These are phyloP conservation scores for Nautilus pompilius DNA, from an alignment of 1,140 invertebrate genomes.

Conservation along the genomic window DNA sequence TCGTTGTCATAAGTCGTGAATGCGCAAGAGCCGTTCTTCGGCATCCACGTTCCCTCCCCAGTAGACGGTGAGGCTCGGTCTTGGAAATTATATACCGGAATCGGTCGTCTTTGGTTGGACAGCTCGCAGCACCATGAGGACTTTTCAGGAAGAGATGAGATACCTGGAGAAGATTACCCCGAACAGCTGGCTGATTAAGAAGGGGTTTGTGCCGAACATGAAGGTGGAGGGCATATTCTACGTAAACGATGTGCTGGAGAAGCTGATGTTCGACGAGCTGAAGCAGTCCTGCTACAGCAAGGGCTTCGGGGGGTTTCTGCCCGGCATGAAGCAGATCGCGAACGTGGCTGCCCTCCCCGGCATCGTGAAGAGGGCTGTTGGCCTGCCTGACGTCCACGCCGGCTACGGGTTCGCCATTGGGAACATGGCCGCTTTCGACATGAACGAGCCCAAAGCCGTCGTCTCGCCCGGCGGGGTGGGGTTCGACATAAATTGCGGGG, in stretches of 20 bases:
- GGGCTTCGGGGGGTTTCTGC: constrained; percentile 85
- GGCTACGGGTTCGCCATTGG: constrained; percentile 99
- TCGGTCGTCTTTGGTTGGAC: too few relatives aligned
- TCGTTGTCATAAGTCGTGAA: too few relatives aligned
- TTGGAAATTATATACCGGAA: too few relatives aligned
- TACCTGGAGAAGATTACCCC: constrained; percentile 87
- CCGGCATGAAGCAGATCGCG: constrained; percentile 98
- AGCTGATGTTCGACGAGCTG: constrained; percentile 97
- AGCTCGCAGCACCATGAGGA: constrained; percentile 63
- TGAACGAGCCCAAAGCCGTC: constrained; percentile 85
- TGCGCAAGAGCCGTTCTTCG: too few relatives aligned
- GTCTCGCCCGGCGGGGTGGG: constrained; percentile 98
- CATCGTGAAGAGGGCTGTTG: constrained; percentile 77
- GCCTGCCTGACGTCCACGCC: constrained; percentile 97
- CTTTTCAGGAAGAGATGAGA: constrained; percentile 90
- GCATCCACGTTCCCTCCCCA: too few relatives aligned
- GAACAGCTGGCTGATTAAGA: constrained; percentile 92
- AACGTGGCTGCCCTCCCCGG: constrained; percentile 98
- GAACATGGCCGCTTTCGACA: constrained; percentile 99
- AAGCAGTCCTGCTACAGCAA: constrained; percentile 71
- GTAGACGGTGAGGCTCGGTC: too few relatives aligned
- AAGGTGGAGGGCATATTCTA: constrained; percentile 99
- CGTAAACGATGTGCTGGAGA: constrained; percentile 89
- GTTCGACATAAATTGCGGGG: constrained; percentile 99
- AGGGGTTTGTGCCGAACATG: constrained; percentile 99